phyloP scores from a whole-genome alignment of 2,797 vertebrate species.

The Trichosurus vulpecula region DNA sequence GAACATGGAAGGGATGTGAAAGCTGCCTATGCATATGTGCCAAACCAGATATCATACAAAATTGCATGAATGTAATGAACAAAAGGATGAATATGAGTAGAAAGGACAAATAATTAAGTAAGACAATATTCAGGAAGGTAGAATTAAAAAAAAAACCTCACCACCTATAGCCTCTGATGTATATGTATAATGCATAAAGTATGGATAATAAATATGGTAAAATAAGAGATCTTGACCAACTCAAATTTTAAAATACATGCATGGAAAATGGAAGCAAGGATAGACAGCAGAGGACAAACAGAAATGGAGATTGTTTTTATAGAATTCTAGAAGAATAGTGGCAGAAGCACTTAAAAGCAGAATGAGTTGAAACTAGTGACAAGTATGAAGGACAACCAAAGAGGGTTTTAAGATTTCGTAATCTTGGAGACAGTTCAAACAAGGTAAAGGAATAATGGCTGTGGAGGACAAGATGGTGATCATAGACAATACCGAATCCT shows the following conservation, averaged over 20 bases:
- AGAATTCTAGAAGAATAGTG: background rate
- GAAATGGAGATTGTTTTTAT: background rate
- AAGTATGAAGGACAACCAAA: background rate
- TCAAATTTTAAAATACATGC: background rate
- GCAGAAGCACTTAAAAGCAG: background rate
- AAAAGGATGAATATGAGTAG: background rate
- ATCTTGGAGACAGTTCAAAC: background rate
- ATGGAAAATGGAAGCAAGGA: background rate
- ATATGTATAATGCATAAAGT: background rate
- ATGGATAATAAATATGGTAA: background rate
- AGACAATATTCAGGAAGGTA: background rate
- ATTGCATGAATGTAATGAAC: background rate
- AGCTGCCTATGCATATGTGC: background rate
- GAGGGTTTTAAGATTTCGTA: background rate
- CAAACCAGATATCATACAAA: background rate
- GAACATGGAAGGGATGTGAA: background rate
- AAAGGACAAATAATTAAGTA: background rate
- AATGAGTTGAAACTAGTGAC: background rate
- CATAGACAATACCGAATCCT: background rate
- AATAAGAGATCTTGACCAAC: background rate
- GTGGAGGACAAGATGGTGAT: background rate
- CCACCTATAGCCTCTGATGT: background rate
- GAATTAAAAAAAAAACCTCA: background rate
- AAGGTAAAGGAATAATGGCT: background rate
- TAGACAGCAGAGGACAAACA: background rate